phyloP scores from a whole-genome alignment of 2,113 vertebrate species.

The Numenius arquata region DNA sequence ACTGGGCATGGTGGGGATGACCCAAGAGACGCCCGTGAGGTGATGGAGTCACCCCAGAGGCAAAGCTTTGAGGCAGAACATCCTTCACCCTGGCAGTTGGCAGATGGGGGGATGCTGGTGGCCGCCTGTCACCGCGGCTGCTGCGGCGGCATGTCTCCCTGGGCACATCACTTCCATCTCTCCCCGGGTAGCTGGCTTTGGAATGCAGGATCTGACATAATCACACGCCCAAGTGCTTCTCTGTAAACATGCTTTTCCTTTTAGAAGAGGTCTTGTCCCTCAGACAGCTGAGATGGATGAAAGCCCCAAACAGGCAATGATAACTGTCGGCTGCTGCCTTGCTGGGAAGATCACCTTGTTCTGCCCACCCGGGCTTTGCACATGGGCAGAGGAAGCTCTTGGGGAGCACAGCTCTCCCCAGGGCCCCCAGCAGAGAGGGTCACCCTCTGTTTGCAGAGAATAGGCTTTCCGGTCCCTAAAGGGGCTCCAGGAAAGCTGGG shows the following conservation, averaged over 20 bases:
- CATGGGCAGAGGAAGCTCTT: background rate
- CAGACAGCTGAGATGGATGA: background rate
- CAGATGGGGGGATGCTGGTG: background rate
- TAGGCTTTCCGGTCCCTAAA: no score
- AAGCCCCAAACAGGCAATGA: background rate
- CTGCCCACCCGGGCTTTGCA: background rate
- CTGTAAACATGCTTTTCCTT: background rate
- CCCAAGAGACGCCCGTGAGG: background rate
- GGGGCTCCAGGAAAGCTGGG: no score
- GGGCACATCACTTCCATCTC: background rate
- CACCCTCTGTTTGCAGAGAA: background rate
- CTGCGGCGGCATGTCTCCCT: background rate
- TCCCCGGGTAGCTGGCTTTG: background rate
- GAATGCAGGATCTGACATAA: background rate
- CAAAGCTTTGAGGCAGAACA: background rate
- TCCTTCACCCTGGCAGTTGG: background rate
- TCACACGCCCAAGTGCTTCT: background rate
- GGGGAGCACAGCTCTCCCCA: background rate
- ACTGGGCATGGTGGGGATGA: background rate
- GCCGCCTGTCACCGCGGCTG: background rate
- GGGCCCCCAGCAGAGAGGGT: no score
- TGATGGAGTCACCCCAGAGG: background rate
- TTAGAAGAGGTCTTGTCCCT: background rate
- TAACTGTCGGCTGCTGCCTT: background rate
- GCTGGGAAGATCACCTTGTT: background rate